Evolutionary conservation across 1,140 invertebrate species (phyloP).

Genomic region (Lysiphlebus fabarum): DNA sequence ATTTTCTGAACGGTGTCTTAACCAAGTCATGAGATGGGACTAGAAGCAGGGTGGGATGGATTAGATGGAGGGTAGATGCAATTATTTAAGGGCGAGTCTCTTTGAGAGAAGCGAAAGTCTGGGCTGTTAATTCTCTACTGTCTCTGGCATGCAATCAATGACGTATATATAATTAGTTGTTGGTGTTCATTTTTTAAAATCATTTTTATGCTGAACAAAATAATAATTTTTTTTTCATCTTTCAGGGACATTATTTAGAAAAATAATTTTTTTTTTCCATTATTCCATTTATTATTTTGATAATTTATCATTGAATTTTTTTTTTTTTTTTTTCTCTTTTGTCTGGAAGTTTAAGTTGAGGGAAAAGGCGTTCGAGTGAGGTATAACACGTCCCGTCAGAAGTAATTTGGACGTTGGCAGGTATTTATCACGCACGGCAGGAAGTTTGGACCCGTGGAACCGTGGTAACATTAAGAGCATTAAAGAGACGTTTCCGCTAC

Average conservation of each 20-base stretch:
- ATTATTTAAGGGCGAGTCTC: constrained; percentile 48
- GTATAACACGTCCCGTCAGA: constrained; percentile 11
- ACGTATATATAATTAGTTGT: not conserved
- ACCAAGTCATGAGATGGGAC: constrained; percentile 34
- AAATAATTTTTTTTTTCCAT: too few species aligned
- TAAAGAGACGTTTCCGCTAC: constrained; percentile 53
- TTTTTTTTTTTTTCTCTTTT: not conserved
- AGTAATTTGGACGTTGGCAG: constrained; percentile 50
- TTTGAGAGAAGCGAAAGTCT: constrained; percentile 43
- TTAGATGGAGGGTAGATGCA: constrained; percentile 33
- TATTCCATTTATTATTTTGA: too few species aligned
- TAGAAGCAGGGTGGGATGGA: not conserved
- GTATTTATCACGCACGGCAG: constrained; percentile 48
- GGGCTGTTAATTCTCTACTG: constrained; percentile 54
- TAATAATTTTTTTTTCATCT: too few species aligned
- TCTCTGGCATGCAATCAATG: constrained; percentile 46
- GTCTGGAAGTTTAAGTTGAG: not conserved
- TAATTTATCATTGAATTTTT: not conserved
- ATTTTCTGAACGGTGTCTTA: constrained; percentile 44
- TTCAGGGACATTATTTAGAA: too few species aligned
- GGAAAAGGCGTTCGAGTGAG: not conserved
- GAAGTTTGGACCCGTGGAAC: constrained; percentile 37
- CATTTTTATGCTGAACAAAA: too few species aligned
- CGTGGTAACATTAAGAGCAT: constrained; percentile 52
- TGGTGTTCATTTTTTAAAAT: too few species aligned